Conservation (phyloP, 2,797 vertebrate genomes). For the Lemur catta region DNA sequence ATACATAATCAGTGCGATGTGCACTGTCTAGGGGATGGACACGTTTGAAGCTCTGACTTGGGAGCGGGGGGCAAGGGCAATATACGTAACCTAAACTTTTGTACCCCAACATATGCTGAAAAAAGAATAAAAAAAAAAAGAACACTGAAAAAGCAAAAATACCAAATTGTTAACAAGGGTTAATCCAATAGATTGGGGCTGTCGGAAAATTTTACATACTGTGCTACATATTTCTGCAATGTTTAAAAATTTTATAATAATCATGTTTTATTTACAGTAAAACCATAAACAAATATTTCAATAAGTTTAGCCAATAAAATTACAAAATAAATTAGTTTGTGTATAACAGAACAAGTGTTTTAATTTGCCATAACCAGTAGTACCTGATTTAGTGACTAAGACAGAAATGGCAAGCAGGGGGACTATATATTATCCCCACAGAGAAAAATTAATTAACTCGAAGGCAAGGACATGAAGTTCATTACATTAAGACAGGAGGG, state of each 20-base stretch:
- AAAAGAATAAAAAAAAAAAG: not conserved
- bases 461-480: slow-evolving; percentile 40
- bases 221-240: not conserved
- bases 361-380: slow-evolving; percentile 9
- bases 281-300: slow-evolving; percentile 25
- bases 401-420: slow-evolving; percentile 21
- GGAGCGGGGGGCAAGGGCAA: no score
- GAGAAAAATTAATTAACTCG: slow-evolving; percentile 57
- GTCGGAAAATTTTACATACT: not conserved
- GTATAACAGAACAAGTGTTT: not conserved
- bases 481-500: not conserved
- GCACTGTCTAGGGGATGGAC: no score
- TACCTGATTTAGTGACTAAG: slow-evolving; percentile 27
- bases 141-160: not conserved
- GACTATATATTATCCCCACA: slow-evolving; percentile 19
- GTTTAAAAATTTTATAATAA: slow-evolving; percentile 20
- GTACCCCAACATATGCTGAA: no score
- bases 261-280: slow-evolving; percentile 32
- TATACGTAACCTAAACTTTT: no score
- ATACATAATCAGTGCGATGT: no score
- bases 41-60: no score
- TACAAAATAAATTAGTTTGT: slow-evolving; percentile 29
- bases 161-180: not conserved
- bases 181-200: not conserved
- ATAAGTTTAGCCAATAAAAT: slow-evolving; percentile 35